These are phyloP conservation scores for Eupithecia inturbata DNA, from an alignment of 2,888 invertebrate genomes.

Conservation along the genomic window DNA sequence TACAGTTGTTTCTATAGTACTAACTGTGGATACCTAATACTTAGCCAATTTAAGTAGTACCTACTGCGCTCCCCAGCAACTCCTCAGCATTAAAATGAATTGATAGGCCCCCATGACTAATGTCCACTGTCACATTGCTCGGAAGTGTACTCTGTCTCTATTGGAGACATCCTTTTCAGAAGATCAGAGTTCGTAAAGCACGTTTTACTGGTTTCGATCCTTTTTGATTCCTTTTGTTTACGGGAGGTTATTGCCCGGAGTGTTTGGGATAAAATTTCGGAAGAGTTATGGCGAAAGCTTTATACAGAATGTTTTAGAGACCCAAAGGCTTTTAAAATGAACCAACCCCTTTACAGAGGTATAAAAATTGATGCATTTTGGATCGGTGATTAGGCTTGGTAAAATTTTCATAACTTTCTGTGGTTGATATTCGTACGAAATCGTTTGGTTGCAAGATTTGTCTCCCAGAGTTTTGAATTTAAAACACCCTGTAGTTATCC, in stretches of 20 bases:
- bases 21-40: no score
- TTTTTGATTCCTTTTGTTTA: constrained; percentile 45
- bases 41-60: background rate
- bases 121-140: constrained; percentile 1
- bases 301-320: constrained; percentile 18
- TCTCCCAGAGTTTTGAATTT: background rate
- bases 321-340: background rate
- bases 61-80: background rate
- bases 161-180: constrained; percentile 49
- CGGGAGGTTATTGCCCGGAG: constrained; percentile 41
- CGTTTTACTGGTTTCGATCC: constrained; percentile 45
- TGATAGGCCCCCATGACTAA: background rate
- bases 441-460: background rate
- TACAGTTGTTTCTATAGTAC: no score
- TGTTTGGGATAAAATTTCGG: constrained; percentile 27
- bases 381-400: background rate
- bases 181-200: constrained; percentile 53
- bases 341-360: background rate
- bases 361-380: background rate
- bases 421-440: background rate
- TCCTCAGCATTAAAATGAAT: background rate
- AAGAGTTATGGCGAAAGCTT: constrained; percentile 21
- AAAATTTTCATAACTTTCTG: background rate
- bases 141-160: constrained; percentile 23
- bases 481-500: constrained; percentile 36